Evolutionary conservation across 2,888 invertebrate genomes (phyloP), one percentile per base, ranked within the genome.

Genomic region (Macrophya alboannulata): DNA sequence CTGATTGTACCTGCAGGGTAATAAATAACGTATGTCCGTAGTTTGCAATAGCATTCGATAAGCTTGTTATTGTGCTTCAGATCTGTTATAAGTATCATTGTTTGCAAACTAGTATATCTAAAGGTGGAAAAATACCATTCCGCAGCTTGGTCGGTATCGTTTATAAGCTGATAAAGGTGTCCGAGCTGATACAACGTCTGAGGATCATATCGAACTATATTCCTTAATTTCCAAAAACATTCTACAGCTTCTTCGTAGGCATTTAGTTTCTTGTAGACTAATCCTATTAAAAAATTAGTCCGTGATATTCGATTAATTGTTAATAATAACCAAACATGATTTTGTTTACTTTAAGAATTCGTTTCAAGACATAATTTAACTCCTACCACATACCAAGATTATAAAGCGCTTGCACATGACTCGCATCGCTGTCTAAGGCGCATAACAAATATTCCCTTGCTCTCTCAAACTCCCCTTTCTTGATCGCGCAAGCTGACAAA

Each of bases 371-470:
- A 72, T 3, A 31, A 15, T 17, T 37, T 17, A 68, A 37, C 17
- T 45, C 45, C 21, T 55, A 77, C 15, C 12, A 55, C 92, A 93
- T 92, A 94, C 97, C 97, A 86, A 98, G 94, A 94, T 98, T 97
- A 91, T 97, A 98, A 51, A 97, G 95, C 0, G 97, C 98, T 94
- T 98, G 98, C 51, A 98, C 96, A 92, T 97, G 97, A 43, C 97
- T 96, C 0, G 97, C 96, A 90, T 98, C 97, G 90, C 96, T 96
- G 89, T 97, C 96, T 62, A 98, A 93, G 0, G 98, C 98, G 88
- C 96, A 96, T 85, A 96, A 95, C 89, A 97, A 96, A 90, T 96
- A 96, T 89, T 96, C 96, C 87, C 96, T 95, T 0, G 98, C 97
- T 89, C 96, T 95, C 86, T 96, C 96, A 72, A 95, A 94, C 87